Conservation (phyloP, 2,888 invertebrate species). For the Pristionchus exspectatus region DNA sequence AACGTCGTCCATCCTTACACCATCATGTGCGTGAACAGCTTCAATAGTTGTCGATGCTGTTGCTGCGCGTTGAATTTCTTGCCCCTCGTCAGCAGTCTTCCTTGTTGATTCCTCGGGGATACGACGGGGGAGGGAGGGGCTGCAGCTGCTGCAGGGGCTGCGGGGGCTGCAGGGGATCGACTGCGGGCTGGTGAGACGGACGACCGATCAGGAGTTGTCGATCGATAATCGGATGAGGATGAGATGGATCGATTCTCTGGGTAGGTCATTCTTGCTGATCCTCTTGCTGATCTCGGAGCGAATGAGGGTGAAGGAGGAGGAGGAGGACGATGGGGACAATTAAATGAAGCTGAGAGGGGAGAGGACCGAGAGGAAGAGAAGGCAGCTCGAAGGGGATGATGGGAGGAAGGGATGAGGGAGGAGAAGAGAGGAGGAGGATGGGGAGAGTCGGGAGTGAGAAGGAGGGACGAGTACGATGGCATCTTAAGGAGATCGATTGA, state of each 20-base stretch:
- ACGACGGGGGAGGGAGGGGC: not conserved
- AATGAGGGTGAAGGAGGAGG: conserved; percentile 23
- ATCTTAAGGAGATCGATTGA: conserved; percentile 10
- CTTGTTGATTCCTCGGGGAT: not conserved
- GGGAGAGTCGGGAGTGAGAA: conserved; percentile 20
- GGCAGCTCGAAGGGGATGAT: conserved; percentile 20
- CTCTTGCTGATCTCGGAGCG: not conserved
- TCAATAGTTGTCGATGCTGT: conserved; percentile 48
- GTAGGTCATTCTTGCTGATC: conserved; percentile 32
- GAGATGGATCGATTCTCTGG: conserved; percentile 19
- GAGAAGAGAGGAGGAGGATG: not conserved
- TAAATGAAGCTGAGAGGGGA: conserved; percentile 32
- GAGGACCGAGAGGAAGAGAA: conserved; percentile 23
- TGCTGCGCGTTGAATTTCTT: conserved; percentile 26
- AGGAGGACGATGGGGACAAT: conserved; percentile 34
- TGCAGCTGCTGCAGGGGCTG: not conserved
- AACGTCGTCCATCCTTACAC: not conserved
- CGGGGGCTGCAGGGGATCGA: conserved; percentile 9
- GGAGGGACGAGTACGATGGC: conserved; percentile 24
- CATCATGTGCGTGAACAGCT: conserved; percentile 46
- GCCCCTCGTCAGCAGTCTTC: not conserved
- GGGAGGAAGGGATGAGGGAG: not conserved
- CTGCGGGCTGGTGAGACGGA: not conserved
- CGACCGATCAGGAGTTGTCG: conserved; percentile 5
- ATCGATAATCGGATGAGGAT: not conserved